Conservation (phyloP, 2,113 vertebrate genomes). For the Hiodon tergisus region DNA sequence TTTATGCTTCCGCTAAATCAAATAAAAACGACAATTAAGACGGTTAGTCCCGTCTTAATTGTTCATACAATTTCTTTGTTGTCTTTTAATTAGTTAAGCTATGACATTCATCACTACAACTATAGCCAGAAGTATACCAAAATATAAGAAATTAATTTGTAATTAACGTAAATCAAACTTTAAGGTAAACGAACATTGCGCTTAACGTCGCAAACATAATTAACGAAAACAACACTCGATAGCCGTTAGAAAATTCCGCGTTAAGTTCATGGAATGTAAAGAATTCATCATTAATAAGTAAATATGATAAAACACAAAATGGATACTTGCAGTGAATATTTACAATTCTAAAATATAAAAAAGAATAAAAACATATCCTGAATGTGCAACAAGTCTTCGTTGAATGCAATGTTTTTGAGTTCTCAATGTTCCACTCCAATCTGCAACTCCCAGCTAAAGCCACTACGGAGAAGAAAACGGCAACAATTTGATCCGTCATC, state of each 20-base stretch:
- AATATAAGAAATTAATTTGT: neutral
- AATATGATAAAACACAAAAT: neutral
- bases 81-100: slow-evolving; percentile 10
- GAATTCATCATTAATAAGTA: neutral
- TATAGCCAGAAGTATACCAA: neutral
- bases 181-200: too few species aligned
- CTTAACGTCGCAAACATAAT: neutral
- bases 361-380: slow-evolving; percentile 48
- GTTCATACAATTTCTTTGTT: too few species aligned
- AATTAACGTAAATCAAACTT: neutral
- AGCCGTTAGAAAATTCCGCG: neutral
- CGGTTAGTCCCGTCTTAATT: neutral
- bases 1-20: neutral
- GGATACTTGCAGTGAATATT: slow-evolving; percentile 25
- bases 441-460: slow-evolving; percentile 65
- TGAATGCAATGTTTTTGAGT: slow-evolving; percentile 81
- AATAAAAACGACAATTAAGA: neutral
- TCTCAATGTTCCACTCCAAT: slow-evolving; percentile 76
- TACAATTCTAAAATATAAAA: slow-evolving; percentile 2
- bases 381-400: slow-evolving; percentile 81
- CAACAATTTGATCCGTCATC: slow-evolving; percentile 61
- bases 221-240: neutral
- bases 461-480: slow-evolving; percentile 57
- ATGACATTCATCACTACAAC: neutral
- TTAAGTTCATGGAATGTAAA: slow-evolving; percentile 2